Evolutionary conservation across 1,140 invertebrate genomes (phyloP).

Genomic region (Drosophila kanapiae): DNA sequence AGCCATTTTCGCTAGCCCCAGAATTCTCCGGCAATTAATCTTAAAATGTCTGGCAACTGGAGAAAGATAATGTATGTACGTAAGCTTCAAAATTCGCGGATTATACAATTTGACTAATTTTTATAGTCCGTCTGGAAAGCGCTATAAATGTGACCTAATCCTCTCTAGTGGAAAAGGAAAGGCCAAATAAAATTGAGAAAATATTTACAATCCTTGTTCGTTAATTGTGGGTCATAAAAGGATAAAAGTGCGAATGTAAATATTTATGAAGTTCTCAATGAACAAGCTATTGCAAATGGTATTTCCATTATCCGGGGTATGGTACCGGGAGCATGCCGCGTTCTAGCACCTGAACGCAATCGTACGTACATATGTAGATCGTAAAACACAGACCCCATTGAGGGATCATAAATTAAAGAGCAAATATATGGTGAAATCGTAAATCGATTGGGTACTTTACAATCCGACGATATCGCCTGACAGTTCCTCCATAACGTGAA

Average conservation of each 20-base stretch:
- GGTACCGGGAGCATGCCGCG: slow-evolving; percentile 4
- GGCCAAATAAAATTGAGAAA: slow-evolving; percentile 35
- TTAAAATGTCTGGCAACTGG: slow-evolving; percentile 22
- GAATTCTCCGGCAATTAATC: slow-evolving; percentile 48
- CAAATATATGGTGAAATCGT: slow-evolving; percentile 31
- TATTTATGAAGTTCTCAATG: slow-evolving; percentile 19
- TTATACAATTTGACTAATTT: slow-evolving; percentile 38
- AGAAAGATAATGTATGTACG: slow-evolving; percentile 26
- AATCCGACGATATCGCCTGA: slow-evolving; percentile 27
- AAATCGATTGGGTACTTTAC: slow-evolving; percentile 34
- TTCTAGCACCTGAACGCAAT: slow-evolving; percentile 9
- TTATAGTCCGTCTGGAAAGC: slow-evolving; percentile 33
- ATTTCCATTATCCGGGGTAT: not conserved
- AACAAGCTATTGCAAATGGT: not conserved
- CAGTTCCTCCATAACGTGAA: slow-evolving; percentile 11
- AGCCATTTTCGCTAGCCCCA: slow-evolving; percentile 7
- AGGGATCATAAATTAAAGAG: slow-evolving; percentile 36
- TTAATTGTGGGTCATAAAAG: slow-evolving; percentile 25
- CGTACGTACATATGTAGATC: not conserved
- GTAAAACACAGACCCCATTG: slow-evolving; percentile 39
- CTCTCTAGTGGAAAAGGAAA: slow-evolving; percentile 16
- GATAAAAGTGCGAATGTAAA: slow-evolving; percentile 9
- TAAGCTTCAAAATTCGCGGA: slow-evolving; percentile 7
- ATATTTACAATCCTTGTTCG: slow-evolving; percentile 30
- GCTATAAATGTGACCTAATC: slow-evolving; percentile 31